Conservation (phyloP, 2,113 vertebrate species). For the Notarius quadriscutis region DNA sequence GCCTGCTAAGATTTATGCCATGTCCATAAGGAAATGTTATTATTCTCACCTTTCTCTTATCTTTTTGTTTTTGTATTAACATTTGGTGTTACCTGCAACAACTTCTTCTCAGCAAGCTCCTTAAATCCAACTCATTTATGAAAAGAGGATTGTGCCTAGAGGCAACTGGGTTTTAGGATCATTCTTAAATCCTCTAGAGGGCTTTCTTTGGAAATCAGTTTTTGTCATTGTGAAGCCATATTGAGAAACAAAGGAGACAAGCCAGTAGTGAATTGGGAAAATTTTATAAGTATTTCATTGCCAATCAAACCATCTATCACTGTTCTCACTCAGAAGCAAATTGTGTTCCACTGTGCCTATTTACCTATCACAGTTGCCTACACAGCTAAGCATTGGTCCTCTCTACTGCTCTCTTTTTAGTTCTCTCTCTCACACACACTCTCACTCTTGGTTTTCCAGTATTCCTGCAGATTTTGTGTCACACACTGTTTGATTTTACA, state of each 20-base stretch:
- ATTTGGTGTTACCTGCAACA: neutral
- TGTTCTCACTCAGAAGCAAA: constrained; percentile 49
- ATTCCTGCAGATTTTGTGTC: constrained; percentile 40
- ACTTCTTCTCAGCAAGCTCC: neutral
- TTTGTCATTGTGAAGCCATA: constrained; percentile 31
- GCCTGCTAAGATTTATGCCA: neutral
- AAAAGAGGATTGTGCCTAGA: constrained; percentile 30
- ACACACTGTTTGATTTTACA: constrained; percentile 40
- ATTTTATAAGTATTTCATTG: constrained; percentile 35
- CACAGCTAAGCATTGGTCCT: constrained; percentile 40
- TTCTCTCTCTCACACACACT: neutral
- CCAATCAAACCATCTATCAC: constrained; percentile 43
- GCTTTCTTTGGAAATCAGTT: neutral
- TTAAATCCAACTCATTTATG: neutral
- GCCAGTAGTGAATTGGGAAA: neutral
- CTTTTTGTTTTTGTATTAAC: neutral
- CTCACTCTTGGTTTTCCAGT: constrained; percentile 13
- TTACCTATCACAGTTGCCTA: constrained; percentile 42
- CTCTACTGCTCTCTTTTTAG: constrained; percentile 8
- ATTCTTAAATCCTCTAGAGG: neutral
- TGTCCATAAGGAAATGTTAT: neutral
- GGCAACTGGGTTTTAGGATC: constrained; percentile 11
- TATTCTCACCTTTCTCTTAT: neutral
- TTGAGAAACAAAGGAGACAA: constrained; percentile 13
- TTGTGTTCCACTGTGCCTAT: constrained; percentile 37